Conservation (phyloP, 2,888 invertebrate species). For the Theodoxus fluviatilis region DNA sequence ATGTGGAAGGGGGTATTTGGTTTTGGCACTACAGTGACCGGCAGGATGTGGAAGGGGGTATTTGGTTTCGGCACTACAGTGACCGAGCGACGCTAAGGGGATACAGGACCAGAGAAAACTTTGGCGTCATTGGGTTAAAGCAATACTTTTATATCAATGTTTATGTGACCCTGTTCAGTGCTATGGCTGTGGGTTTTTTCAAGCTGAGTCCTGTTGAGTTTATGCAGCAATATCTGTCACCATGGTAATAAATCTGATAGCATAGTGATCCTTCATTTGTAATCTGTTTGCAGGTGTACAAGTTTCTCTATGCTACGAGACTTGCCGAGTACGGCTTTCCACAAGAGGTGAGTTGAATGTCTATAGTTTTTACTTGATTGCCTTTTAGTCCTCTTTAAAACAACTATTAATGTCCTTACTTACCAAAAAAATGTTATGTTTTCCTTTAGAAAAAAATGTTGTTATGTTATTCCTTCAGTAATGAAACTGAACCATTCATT, state of each 20-base stretch:
- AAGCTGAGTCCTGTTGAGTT: neutral
- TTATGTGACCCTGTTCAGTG: neutral
- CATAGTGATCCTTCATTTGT: neutral
- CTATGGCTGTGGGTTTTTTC: neutral
- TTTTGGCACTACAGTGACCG: no score
- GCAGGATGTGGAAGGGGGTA: no score
- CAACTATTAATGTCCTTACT: no score
- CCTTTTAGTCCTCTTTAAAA: neutral
- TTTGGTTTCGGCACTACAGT: no score
- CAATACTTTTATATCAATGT: neutral
- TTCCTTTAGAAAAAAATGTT: neutral
- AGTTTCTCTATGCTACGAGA: conserved; percentile 80
- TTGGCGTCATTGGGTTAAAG: no score
- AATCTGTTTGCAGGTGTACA: conserved; percentile 74
- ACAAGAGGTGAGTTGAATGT: conserved; percentile 71
- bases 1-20: no score
- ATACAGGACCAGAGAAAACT: no score
- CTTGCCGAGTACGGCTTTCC: conserved; percentile 80
- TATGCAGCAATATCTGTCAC: neutral
- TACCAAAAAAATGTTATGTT: no score
- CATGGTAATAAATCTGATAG: neutral
- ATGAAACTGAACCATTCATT: no score
- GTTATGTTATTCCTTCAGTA: no score
- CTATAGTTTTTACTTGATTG: neutral
- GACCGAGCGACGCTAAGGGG: no score